phyloP scores from a whole-genome alignment of 2,113 vertebrate species.

The Bungarus multicinctus region DNA sequence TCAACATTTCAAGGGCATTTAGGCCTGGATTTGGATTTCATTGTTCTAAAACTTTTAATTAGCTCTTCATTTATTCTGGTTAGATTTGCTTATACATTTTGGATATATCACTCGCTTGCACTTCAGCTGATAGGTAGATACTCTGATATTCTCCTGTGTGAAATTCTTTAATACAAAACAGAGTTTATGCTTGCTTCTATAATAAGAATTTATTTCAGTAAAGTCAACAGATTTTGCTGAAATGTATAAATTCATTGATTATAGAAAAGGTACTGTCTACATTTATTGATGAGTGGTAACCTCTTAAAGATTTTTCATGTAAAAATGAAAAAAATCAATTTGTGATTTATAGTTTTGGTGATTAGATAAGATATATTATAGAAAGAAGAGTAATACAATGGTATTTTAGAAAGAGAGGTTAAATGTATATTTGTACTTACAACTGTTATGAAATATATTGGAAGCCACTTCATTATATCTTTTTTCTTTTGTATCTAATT shows the following conservation, averaged over 20 bases:
- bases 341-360: neutral
- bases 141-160: neutral
- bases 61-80: neutral
- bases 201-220: neutral
- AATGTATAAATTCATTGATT: too few species aligned
- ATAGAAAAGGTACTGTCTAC: too few species aligned
- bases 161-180: neutral
- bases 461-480: neutral
- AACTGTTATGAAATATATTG: neutral
- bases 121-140: neutral
- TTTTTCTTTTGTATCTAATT: too few species aligned
- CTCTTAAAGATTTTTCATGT: neutral
- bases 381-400: neutral
- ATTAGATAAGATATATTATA: neutral
- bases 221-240: too few species aligned
- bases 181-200: neutral
- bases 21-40: neutral
- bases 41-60: neutral
- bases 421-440: neutral
- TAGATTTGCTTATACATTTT: neutral
- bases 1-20: neutral
- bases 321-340: neutral
- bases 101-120: neutral
- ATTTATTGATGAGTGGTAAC: too few species aligned
- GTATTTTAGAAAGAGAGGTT: neutral